Conservation (phyloP, 2,113 vertebrate species). For the Rhizomys pruinosus region DNA sequence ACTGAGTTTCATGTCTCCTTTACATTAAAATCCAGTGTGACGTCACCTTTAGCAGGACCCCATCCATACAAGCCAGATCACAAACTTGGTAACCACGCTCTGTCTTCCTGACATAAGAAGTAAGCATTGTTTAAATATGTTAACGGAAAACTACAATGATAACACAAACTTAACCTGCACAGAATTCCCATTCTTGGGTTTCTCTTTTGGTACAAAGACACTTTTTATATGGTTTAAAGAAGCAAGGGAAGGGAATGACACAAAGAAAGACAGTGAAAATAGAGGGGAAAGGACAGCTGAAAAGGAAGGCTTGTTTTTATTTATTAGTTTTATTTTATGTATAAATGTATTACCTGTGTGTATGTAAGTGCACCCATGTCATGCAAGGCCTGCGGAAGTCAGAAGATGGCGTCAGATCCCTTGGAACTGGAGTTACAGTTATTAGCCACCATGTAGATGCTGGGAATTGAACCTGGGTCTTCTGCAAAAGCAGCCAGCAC, state of each 20-base stretch:
- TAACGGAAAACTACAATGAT: not conserved
- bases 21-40: not conserved
- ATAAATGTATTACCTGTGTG: too few species aligned
- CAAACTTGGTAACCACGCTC: not conserved
- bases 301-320: too few species aligned
- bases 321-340: too few species aligned
- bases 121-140: fast-evolving
- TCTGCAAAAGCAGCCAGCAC: too few species aligned
- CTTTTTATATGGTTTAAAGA: not conserved
- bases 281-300: not conserved
- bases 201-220: not conserved
- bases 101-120: not conserved
- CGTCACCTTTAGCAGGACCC: not conserved
- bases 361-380: too few species aligned
- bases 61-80: not conserved
- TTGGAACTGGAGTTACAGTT: too few species aligned
- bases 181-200: not conserved
- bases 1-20: fast-evolving
- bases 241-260: not conserved
- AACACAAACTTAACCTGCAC: not conserved
- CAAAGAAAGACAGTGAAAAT: not conserved
- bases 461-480: too few species aligned
- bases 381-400: too few species aligned
- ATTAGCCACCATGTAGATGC: too few species aligned
- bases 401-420: too few species aligned